Evolutionary conservation across 2,797 vertebrate species (phyloP), one percentile per base, ranked within the genome.

Genomic region (Pangasius krempfi): DNA sequence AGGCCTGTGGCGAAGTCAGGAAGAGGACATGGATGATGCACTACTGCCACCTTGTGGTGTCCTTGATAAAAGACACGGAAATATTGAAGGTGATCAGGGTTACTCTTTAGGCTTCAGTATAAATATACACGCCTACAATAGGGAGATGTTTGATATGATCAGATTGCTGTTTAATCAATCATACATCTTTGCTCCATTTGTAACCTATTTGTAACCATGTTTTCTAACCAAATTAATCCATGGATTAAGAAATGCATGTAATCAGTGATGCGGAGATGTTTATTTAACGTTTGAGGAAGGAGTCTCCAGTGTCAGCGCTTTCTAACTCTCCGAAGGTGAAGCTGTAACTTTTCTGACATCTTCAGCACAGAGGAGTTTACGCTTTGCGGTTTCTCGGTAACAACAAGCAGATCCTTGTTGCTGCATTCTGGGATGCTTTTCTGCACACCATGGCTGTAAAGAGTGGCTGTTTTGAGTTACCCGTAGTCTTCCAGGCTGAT

Each of bases 21-120:
- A 52, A 25, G 50, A 79, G 6, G 1, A 80, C 37, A 25, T 58
- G 1, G 18, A 80, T 37, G 76, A 44, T 54, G 75, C 60, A 9
- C 70, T 86, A 91, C 89, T 87, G 90, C 90, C 89, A 87, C 87
- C 87, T 79, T 40, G 87, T 85, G 87, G 87, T 78, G 8, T 6
- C 30, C 33, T n/a, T 6, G 20, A 16, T n/a, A 58, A 50, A 64
- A 8, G 20, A 81, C 76, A 79, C 16, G 68, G 9, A 25, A 7
- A 47, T 20, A 33, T 66, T 13, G n/a, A 27, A 13, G 27, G 64
- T 37, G 66, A 37, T 37, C 66, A 70, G 33, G 33, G 4, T 3
- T 20, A 72, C 7, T 22, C 30, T 9, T 72, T 40, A 37, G 3
- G 25, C 44, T 52, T 78, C 27, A 2, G 3, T 7, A 50, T 14